Base-by-base conservation (phyloP, 2,113 vertebrate genomes). In the Uria aalge region DNA sequence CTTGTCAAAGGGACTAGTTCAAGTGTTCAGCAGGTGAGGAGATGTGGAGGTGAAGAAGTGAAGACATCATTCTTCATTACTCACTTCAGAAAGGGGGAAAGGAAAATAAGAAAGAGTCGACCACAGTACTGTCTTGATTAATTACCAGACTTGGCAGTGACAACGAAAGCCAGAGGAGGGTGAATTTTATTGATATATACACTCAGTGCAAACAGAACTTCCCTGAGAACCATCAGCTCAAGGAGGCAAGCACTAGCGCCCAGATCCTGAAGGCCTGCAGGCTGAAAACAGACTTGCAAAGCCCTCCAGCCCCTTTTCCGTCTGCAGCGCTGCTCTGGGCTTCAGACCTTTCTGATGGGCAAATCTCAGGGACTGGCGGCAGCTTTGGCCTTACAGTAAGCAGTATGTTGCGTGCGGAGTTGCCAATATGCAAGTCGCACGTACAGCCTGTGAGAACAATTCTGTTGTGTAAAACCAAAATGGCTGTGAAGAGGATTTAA, bases 1-100 rank as follows among this genome's bases (percentile, higher is more conserved):
- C 89, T 96, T 94, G 75, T 96, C 96, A 96, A 36, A 86, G 87
- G 90, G 86, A 83, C 94, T 92, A 94, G 81, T 85, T 96, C 57
- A 67, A 96, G 38, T 57, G 81, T 77, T 95, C 53, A 79, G 93
- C 69, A 85, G 96, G 91, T 27, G 88, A 94, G 52, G 52, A 98
- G 76, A 85, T 59, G 84, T 78, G 69, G 87, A 85, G 86, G 90
- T 86, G 96, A 97, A 97, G 79, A 94, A 98, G 94, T 92, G 73
- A 93, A 97, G 94, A 89, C 83, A 97, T 96, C 97, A 96, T 90
- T 97, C 97, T 97, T 98, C 93, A 96, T 98, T 97, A 97, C 78
- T 97, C 96, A 97, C 83, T 92, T 92, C 91, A 90, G 60, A 94
- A 96, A 96, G 69, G 45, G 68, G 57, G 74, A 92, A 94, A 92